Base-by-base conservation (phyloP, 2,888 invertebrate species). In the Oscheius onirici region DNA sequence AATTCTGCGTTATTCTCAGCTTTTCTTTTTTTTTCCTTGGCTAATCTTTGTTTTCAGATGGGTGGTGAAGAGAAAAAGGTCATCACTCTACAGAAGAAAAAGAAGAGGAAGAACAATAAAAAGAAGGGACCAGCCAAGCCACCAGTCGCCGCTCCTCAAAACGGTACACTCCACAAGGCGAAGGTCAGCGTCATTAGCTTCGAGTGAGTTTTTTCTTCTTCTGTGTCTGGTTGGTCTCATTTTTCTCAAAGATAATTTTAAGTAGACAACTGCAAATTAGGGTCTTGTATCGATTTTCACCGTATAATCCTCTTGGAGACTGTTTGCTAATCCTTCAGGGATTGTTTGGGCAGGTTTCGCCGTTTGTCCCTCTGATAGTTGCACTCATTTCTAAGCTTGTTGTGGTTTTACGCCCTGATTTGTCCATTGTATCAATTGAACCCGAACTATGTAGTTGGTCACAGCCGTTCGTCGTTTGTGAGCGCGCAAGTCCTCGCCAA, bases 91-190 rank as follows among this genome's bases (percentile, higher is more conserved):
- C 78, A 80, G 68, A 84, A 84, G 73, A 83, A 83, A 68, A 77
- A 75, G 67, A 81, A 79, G 73, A 81, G 78, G 69, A 84, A 80
- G 72, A 80, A 74, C 69, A 81, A 79, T 54, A 84, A 84, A 72
- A 82, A 81, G 72, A 69, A 69, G 51, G 69, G 41, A 3, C n/a
- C 26, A 13, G 60, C 51, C 1, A 66, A 66, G 58, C 65, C 51
- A 28, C 49, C 49, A n/a, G 49, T 40, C 17, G 15, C 41, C 51
- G 49, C 63, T n/a, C 49, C 46, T 17, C 22, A 22, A 17, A 49
- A 63, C 46, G 46, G 49, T 49, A 44, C 49, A 15, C n/a, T 46
- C 15, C 63, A 63, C 11, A 20, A 17, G 17, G 17, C 20, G 13
- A 55, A 67, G 13, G 49, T 24, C 24, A 69, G 46, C 28, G 49